phyloP scores from a whole-genome alignment of 2,797 vertebrate genomes.

The Avahi laniger region DNA sequence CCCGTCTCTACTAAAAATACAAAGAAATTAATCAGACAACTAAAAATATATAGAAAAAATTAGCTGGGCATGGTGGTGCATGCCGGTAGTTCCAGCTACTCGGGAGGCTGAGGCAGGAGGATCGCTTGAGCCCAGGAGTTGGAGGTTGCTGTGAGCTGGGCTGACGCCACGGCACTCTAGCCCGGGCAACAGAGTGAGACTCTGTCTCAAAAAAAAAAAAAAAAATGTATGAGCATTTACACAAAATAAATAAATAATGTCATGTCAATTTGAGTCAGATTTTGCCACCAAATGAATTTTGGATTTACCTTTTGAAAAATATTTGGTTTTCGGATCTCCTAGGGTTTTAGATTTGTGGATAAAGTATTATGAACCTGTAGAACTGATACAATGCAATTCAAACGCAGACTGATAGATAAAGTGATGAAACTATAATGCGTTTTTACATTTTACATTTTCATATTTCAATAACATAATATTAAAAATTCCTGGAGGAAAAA shows the following conservation, averaged over 20 bases:
- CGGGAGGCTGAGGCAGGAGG: no score
- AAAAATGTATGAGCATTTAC: background rate
- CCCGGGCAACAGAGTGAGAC: no score
- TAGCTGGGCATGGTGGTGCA: no score
- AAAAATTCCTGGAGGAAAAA: conserved; percentile 3
- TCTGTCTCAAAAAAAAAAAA: no score
- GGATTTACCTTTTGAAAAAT: background rate
- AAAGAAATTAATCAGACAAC: no score
- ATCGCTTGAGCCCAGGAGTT: no score
- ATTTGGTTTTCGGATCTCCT: conserved; percentile 6
- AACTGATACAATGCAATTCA: conserved; percentile 10
- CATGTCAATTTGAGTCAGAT: background rate
- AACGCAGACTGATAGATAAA: background rate
- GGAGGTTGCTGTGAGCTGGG: no score
- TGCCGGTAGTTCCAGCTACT: no score
- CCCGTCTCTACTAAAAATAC: no score
- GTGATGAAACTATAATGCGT: background rate
- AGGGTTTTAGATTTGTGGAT: background rate
- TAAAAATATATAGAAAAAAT: no score
- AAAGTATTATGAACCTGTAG: background rate
- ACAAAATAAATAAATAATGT: background rate
- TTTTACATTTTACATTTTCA: conserved; percentile 12
- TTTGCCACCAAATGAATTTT: conserved; percentile 7
- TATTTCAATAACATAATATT: conserved; percentile 11
- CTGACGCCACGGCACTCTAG: no score